These are phyloP conservation scores for Chaetophractus vellerosus DNA, from an alignment of 2,797 vertebrate species.

Conservation along the genomic window DNA sequence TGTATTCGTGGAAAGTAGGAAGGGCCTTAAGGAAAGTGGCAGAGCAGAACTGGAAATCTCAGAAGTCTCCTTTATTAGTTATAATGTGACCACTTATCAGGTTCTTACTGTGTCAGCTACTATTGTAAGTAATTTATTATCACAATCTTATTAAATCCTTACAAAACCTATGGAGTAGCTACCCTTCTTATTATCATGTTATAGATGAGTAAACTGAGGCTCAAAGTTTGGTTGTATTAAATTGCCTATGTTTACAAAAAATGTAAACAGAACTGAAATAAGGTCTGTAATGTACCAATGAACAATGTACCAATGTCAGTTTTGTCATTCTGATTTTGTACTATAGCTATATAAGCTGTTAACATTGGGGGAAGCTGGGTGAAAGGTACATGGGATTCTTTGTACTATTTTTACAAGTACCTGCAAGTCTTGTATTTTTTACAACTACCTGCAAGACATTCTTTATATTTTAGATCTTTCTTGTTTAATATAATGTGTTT, in stretches of 20 bases:
- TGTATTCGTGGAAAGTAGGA: not conserved
- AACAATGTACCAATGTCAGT: not conserved
- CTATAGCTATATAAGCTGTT: not conserved
- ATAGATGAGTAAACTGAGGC: not conserved
- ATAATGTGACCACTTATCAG: not conserved
- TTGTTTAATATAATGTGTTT: not conserved
- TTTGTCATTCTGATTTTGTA: not conserved
- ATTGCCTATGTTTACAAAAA: not conserved
- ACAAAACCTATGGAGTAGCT: not conserved
- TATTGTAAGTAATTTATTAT: not conserved
- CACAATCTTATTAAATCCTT: not conserved
- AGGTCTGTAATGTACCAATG: not conserved
- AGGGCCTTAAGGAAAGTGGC: not conserved
- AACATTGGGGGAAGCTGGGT: not conserved
- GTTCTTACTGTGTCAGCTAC: not conserved
- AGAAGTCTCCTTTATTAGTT: constrained; percentile 17
- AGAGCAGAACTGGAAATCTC: constrained; percentile 53
- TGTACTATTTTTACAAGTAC: not conserved
- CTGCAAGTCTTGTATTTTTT: not conserved
- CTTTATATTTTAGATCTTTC: constrained; percentile 7
- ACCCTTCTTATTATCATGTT: not conserved
- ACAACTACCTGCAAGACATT: not conserved
- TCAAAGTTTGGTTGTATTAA: not conserved
- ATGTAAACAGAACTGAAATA: not conserved
- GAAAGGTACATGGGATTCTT: not conserved